Evolutionary conservation across 2,113 vertebrate genomes (phyloP), one percentile per base, ranked within the genome.

Genomic region (Lepus europaeus): DNA sequence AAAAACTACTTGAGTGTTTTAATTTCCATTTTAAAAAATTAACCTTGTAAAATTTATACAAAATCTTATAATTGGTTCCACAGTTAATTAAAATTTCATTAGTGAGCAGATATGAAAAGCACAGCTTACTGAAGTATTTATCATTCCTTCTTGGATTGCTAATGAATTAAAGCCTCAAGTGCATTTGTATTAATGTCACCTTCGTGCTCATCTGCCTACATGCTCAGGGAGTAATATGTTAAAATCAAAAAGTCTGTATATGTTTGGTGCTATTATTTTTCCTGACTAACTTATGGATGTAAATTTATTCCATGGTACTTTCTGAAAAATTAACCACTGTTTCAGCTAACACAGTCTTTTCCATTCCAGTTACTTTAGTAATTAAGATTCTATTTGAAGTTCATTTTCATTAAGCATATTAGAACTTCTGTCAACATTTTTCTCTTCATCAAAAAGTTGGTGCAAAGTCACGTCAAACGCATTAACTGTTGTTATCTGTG

Each of bases 61-160:
- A 98, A 97, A 96, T 96, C 96, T 97, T 91, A 95, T 78, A 95
- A 97, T 97, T 97, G 80, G 93, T 98, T 96, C 97, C 96, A 86
- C 89, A 97, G 97, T 97, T 98, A 97, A 98, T 98, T 98, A 97
- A 97, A 96, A 91, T 97, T 97, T 98, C 97, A 97, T 97, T 97
- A 98, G 94, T 90, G 89, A 97, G 77, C 49, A 95, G 97, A 96
- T 97, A 97, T 72, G 95, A 98, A 97, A 97, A 97, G 82, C 83
- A 93, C 63, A 91, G 87, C 22, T 96, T 97, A 97, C 96, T 98
- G 95, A 97, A 98, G 91, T 96, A 97, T 97, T 98, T 97, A 96
- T 98, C 97, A 98, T 98, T 98, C 93, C 94, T 97, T 97, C 89
- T 94, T 97, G 77, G 94, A 95, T 97, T 97, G 94, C 96, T 98